Conservation (phyloP, 2,113 vertebrate species). For the Oxyura jamaicensis region DNA sequence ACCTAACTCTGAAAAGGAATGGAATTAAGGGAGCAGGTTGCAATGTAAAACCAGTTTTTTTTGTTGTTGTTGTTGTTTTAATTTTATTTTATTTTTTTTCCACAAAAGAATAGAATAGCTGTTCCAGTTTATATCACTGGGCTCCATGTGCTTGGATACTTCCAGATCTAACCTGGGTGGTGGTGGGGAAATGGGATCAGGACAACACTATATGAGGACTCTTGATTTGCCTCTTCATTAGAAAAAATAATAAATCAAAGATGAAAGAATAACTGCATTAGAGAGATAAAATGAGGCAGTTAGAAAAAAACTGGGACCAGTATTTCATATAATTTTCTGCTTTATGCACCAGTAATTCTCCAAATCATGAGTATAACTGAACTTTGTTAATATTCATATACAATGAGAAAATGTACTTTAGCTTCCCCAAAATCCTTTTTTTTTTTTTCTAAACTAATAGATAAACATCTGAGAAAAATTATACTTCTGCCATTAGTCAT, state of each 20-base stretch:
- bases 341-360: background rate
- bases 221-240: background rate
- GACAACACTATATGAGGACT: background rate
- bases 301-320: background rate
- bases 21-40: background rate
- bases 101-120: background rate
- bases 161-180: too few relatives aligned
- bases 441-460: background rate
- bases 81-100: background rate
- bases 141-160: rapidly evolving
- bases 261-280: background rate
- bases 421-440: background rate
- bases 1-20: background rate
- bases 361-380: background rate
- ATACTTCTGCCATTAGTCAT: background rate
- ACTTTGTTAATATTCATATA: background rate
- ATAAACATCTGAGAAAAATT: background rate
- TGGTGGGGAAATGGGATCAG: background rate
- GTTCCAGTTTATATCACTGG: background rate
- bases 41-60: background rate
- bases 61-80: too few relatives aligned
- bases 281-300: background rate
- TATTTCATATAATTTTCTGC: background rate
- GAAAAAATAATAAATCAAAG: background rate
- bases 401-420: background rate